These are phyloP conservation scores for Hippocampus barbouri DNA, from an alignment of 2,113 vertebrate genomes.

Conservation along the genomic window DNA sequence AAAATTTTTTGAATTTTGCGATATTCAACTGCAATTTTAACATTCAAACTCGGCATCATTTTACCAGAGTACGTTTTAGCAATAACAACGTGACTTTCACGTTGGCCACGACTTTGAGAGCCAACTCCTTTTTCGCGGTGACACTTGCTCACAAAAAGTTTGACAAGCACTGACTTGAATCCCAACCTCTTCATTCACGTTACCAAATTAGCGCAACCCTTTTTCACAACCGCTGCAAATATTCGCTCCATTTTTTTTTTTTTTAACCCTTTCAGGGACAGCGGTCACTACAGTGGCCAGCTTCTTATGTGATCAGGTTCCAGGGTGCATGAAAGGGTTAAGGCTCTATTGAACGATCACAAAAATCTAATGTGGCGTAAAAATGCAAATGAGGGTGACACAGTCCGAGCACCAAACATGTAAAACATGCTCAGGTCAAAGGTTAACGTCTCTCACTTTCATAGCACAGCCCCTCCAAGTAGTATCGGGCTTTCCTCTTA, in stretches of 20 bases:
- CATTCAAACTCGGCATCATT: neutral
- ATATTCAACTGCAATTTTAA: neutral
- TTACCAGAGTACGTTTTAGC: neutral
- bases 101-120: too few species aligned
- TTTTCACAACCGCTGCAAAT: neutral
- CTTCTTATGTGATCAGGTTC: too few species aligned
- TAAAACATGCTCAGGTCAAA: constrained; percentile 27
- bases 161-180: too few species aligned
- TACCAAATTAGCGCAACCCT: too few species aligned
- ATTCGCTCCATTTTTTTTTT: neutral
- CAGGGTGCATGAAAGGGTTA: too few species aligned
- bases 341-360: neutral
- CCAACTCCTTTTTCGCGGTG: too few species aligned
- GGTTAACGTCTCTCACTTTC: constrained; percentile 40
- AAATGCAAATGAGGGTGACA: neutral
- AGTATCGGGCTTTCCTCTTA: constrained; percentile 43
- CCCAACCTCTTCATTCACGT: too few species aligned
- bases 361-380: neutral
- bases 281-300: too few species aligned
- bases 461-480: constrained; percentile 35
- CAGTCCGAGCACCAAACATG: constrained; percentile 72
- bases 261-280: too few species aligned
- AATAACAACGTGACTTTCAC: too few species aligned
- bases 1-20: too few species aligned
- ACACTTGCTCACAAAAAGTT: too few species aligned